Evolutionary conservation across 2,888 invertebrate species (phyloP), one percentile per base, ranked within the genome.

Genomic region (Pterostichus niger): DNA sequence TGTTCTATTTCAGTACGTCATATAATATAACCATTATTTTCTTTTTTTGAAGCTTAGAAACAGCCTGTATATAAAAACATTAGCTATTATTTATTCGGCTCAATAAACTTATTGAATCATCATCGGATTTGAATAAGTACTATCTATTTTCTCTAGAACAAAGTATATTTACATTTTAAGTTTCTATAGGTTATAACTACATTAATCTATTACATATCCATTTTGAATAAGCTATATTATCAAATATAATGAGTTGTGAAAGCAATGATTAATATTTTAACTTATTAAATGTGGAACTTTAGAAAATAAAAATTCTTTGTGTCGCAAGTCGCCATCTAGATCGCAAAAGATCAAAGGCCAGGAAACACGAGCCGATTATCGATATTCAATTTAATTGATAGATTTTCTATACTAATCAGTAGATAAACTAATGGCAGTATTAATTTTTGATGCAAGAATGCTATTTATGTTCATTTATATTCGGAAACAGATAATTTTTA

Each of bases 361-460:
- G 64, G 64, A 64, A 64, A 31, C 64, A 64, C 64, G 64, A 64
- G 64, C 59, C 35, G 64, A 64, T 64, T 13, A 64, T 64, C 64
- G 35, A 35, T 64, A 33, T n/a, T 35, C 64, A 6, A 64, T 64
- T 64, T 64, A 64, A 64, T 64, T 64, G 64, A 64, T 64, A 33
- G 33, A 33, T 64, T 49, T 64, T 64, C 64, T 64, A 35, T 33
- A 64, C 64, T 64, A 64, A 64, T 64, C 64, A 35, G 35, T n/a
- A 64, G 11, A 11, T 64, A 13, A 0, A 35, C 35, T 64, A 64
- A 64, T 64, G 13, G 31, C n/a, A 64, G 33, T 64, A 64, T 64
- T 64, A 64, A 64, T 64, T 64, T 64, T 64, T 33, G 35, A 7
- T 49, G 35, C n/a, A 64, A 64, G 64, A 64, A 64, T 64, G 33